phyloP scores from a whole-genome alignment of 2,888 invertebrate species.

The Cheilosia impressa region DNA sequence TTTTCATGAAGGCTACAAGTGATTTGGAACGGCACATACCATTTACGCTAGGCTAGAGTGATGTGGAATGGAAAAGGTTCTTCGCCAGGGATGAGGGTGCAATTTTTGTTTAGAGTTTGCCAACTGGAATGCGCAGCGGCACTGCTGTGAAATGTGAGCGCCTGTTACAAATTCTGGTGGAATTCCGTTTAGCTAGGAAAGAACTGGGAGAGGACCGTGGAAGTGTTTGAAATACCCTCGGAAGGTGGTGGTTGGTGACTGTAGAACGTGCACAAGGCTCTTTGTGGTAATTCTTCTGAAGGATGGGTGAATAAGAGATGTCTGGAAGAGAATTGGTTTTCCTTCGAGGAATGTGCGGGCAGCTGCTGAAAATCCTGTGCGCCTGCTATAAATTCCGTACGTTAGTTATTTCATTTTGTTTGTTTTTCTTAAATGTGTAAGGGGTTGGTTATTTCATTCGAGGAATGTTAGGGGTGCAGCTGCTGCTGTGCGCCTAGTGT shows the following conservation, averaged over 20 bases:
- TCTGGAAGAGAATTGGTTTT: slow-evolving; percentile 50
- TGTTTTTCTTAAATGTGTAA: not conserved
- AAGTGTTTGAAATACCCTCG: slow-evolving; percentile 1
- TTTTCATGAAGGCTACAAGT: too few relatives aligned
- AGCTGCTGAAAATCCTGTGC: slow-evolving; percentile 21
- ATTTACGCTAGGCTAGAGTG: too few relatives aligned
- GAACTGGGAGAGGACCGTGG: slow-evolving; percentile 35
- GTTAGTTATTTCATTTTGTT: slow-evolving; percentile 51
- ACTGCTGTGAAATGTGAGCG: slow-evolving; percentile 75
- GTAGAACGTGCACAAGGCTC: slow-evolving; percentile 13
- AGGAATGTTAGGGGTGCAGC: too few relatives aligned
- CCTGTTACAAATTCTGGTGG: slow-evolving; percentile 81
- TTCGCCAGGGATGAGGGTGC: not conserved
- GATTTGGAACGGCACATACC: too few relatives aligned
- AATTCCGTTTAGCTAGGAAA: slow-evolving; percentile 82
- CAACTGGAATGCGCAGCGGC: slow-evolving; percentile 75
- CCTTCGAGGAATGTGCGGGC: not conserved
- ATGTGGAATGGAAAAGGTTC: slow-evolving; percentile 34
- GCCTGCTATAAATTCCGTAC: slow-evolving; percentile 42
- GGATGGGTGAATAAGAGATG: slow-evolving; percentile 35
- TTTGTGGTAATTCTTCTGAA: slow-evolving; percentile 13
- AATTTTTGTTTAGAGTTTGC: not conserved
- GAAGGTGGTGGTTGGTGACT: slow-evolving; percentile 49
- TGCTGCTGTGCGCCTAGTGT: too few relatives aligned
- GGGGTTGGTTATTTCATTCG: too few relatives aligned